These are phyloP conservation scores for Callospermophilus lateralis DNA, from an alignment of 2,113 vertebrate species.

Conservation along the genomic window DNA sequence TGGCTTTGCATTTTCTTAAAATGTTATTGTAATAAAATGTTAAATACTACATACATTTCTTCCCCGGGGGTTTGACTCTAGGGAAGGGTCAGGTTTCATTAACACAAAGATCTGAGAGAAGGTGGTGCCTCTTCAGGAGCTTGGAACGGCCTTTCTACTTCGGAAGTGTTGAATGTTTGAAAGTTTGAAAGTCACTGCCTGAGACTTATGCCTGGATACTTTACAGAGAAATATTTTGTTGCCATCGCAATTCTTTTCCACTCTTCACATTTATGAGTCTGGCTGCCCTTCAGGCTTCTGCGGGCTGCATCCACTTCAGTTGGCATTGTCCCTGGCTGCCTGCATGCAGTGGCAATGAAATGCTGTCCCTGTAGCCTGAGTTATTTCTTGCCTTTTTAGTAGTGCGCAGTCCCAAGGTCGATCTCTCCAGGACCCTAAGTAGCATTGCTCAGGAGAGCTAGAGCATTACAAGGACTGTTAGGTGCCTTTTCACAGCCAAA, in stretches of 20 bases:
- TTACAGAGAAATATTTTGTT: constrained; percentile 82
- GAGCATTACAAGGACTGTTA: not conserved
- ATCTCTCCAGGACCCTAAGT: not conserved
- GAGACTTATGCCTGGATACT: constrained; percentile 37
- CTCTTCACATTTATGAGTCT: constrained; percentile 74
- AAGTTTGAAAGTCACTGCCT: constrained; percentile 24
- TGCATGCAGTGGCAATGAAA: not conserved
- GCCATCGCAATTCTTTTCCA: constrained; percentile 70
- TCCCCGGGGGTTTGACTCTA: not conserved
- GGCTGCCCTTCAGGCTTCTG: constrained; percentile 68
- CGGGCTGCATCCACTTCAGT: constrained; percentile 42
- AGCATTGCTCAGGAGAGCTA: not conserved
- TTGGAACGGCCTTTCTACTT: constrained; percentile 26
- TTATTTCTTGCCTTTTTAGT: not conserved
- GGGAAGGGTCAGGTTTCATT: not conserved
- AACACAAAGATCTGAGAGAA: not conserved
- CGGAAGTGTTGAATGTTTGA: not conserved
- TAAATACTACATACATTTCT: not conserved
- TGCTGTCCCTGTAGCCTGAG: not conserved
- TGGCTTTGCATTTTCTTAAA: not conserved
- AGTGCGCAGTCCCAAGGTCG: not conserved
- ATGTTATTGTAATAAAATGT: not conserved
- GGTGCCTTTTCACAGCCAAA: not conserved
- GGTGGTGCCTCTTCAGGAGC: not conserved
- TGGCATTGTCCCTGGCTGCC: constrained; percentile 47